Conservation (phyloP, 2,797 vertebrate species). For the Austrolebias charrua region DNA sequence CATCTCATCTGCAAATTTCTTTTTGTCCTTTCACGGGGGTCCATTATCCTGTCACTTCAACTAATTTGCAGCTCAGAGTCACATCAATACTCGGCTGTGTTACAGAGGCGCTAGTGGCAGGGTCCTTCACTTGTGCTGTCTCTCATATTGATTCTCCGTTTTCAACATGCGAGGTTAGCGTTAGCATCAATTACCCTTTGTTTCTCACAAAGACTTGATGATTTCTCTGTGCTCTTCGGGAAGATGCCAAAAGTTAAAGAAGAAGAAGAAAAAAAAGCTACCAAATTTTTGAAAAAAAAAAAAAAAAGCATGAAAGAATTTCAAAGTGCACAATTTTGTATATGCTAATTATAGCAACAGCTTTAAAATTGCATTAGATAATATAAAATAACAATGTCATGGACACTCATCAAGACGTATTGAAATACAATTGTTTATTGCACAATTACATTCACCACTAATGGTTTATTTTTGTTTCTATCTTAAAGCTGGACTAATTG, state of each 20-base stretch:
- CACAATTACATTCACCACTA: not conserved
- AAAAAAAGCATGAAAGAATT: not conserved
- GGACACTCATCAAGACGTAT: not conserved
- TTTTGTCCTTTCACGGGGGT: constrained; percentile 44
- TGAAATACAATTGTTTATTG: not conserved
- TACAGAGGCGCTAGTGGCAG: constrained; percentile 49
- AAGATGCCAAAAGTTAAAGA: constrained; percentile 22
- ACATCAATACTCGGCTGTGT: constrained; percentile 58
- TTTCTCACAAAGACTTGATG: constrained; percentile 49
- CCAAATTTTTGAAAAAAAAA: constrained; percentile 11
- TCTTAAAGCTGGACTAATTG: not conserved
- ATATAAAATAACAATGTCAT: not conserved
- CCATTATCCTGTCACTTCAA: constrained; percentile 71
- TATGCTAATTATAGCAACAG: not conserved
- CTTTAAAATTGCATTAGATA: not conserved
- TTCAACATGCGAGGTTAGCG: constrained; percentile 55
- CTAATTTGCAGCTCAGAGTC: constrained; percentile 73
- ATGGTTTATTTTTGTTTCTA: not conserved
- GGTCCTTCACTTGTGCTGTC: constrained; percentile 52
- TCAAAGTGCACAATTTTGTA: constrained; percentile 8
- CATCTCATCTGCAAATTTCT: constrained; percentile 24
- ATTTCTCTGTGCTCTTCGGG: constrained; percentile 12
- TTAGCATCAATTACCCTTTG: constrained; percentile 62
- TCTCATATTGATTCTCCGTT: constrained; percentile 51
- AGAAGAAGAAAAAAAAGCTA: not conserved